Base-by-base conservation (phyloP, 1,140 invertebrate genomes). In the Zaprionus camerounensis region DNA sequence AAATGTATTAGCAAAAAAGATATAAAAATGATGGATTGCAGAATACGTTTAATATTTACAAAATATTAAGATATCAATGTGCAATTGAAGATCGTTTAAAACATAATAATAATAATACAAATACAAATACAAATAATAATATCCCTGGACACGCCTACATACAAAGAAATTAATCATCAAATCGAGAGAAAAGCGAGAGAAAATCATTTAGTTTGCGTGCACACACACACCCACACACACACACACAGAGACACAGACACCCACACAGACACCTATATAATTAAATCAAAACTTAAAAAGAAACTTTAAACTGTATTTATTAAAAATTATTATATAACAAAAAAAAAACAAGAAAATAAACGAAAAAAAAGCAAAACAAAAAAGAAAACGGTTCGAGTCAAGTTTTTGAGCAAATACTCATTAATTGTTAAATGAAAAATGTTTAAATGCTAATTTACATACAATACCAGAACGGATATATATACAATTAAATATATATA, bases 41-140 rank as follows among this genome's bases (percentile, higher is more conserved):
- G 9, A 85, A 78, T 59, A 78, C 63, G 46, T 81, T 90, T 90
- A 90, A 90, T 90, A 90, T 90, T 88, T 88, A 81, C 78, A 88
- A 90, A 90, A 90, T 90, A 90, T 90, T 90, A 85, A 90, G 81
- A 76, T 84, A 90, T 90, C 76, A 84, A 82, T 90, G 85, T 88
- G 85, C 85, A 90, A 90, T 88, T 88, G 88, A 90, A 84, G 71
- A 82, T 70, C 85, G 85, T 88, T 88, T 81, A 76, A 83, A 87
- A 88, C 83, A 85, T 46, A 62, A 20, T 28, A 70, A 79, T 28
- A 59, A 20, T 56, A 76, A 53, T 15, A 36, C 28, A 5, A 26
- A 26, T 26, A 26, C 24, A 26, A 26, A 28, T 5, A 64, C 26
- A 31, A 46, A 61, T 56, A 26, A 31, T 24, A 67, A 59, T 26